Percentiles rank a stretch among this genome's conserved stretches.
These are phyloP conservation scores for Penaeus chinensis DNA, from an alignment of 1,140 invertebrate genomes.

Conservation along the genomic window DNA sequence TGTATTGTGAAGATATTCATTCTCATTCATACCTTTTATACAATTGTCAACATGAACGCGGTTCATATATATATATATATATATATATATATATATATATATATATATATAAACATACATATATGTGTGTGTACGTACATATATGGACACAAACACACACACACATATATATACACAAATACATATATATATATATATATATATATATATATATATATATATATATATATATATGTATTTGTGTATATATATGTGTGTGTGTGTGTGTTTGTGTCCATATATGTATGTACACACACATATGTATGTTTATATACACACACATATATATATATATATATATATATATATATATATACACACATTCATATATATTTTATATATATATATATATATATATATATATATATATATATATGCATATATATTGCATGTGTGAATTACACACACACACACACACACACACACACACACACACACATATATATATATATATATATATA, in stretches of 20 bases:
- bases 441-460: too few species aligned
- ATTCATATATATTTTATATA: background rate
- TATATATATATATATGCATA: slow-evolving; percentile 12
- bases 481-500: too few species aligned
- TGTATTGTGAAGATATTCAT: too few species aligned
- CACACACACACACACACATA: too few species aligned
- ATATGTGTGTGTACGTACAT: background rate
- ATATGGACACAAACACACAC: background rate
- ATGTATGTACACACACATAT: background rate
- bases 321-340: background rate
- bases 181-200: background rate
- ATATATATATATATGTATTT: slow-evolving; percentile 10
- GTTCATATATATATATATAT: too few species aligned
- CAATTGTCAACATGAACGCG: too few species aligned
- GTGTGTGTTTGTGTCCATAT: background rate
- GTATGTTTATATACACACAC: background rate
- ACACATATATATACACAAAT: too few species aligned
- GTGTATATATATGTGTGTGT: background rate
- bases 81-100: too few species aligned
- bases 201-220: slow-evolving; percentile 17
- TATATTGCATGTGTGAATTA: too few species aligned
- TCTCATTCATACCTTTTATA: too few species aligned
- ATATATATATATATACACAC: slow-evolving; percentile 11
- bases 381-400: slow-evolving; percentile 12
- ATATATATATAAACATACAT: background rate